These are phyloP conservation scores for Zoanthus gigantus DNA, from an alignment of 92 coral and sea anemone genomes.

Conservation along the genomic window DNA sequence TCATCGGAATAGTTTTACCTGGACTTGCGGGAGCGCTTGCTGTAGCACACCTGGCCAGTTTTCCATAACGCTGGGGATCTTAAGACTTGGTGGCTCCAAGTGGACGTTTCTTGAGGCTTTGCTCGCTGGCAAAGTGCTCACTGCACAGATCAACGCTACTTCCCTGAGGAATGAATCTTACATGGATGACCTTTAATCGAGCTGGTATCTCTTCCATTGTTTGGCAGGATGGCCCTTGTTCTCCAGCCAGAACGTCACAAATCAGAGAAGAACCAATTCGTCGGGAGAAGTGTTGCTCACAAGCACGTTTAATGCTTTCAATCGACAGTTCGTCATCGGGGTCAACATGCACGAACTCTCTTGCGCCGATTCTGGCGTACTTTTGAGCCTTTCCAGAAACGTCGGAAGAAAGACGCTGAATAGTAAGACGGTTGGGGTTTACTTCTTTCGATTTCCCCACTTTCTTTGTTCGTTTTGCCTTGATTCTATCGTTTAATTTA, in stretches of 20 bases:
- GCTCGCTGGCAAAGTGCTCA: slow-evolving; percentile 14
- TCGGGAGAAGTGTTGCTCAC: slow-evolving; percentile 49
- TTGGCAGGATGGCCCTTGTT: slow-evolving; percentile 61
- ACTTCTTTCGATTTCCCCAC: slow-evolving; percentile 27
- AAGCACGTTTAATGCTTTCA: slow-evolving; percentile 49
- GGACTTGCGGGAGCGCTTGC: slow-evolving; percentile 29
- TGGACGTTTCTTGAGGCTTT: slow-evolving; percentile 10
- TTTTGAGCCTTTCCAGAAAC: slow-evolving; percentile 16
- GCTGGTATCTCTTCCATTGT: slow-evolving; percentile 55
- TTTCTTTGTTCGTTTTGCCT: slow-evolving; percentile 29
- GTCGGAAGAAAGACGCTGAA: slow-evolving; percentile 28
- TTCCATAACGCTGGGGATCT: slow-evolving; percentile 14
- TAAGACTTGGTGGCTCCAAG: slow-evolving; percentile 21
- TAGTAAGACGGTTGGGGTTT: slow-evolving; percentile 26
- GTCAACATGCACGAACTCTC: slow-evolving; percentile 5
- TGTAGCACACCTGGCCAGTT: slow-evolving; percentile 12
- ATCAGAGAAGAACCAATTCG: slow-evolving; percentile 32
- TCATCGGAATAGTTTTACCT: slow-evolving; percentile 56
- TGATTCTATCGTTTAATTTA: slow-evolving; percentile 17
- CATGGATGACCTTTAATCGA: slow-evolving; percentile 42
- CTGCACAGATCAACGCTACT: background rate
- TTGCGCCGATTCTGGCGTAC: slow-evolving; percentile 6
- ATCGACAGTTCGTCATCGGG: slow-evolving; percentile 52
- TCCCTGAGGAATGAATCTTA: slow-evolving; percentile 47
- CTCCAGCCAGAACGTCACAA: slow-evolving; percentile 60